Conservation (phyloP, 2,888 invertebrate species). For the Ecliptopera silaceata region DNA sequence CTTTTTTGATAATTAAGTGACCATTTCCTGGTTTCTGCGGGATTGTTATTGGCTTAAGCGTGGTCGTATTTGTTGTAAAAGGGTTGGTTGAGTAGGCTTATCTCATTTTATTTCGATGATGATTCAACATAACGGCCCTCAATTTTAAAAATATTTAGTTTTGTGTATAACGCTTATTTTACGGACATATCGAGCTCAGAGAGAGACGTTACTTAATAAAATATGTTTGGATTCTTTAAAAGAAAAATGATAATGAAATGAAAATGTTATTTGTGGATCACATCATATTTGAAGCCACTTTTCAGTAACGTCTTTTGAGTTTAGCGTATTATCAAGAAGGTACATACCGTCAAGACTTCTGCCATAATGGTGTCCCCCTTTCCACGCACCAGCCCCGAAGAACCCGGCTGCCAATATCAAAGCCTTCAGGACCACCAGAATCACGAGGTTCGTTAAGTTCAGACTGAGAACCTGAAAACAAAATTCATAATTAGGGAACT, state of each 20-base stretch:
- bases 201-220: no score
- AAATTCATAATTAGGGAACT: not conserved
- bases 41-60: conserved; percentile 18
- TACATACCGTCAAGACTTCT: conserved; percentile 82
- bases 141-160: no score
- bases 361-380: conserved; percentile 77
- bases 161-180: no score
- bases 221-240: no score
- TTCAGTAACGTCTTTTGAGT: no score
- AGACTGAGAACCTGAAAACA: conserved; percentile 87
- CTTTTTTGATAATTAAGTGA: conserved; percentile 27
- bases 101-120: not conserved
- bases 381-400: conserved; percentile 88
- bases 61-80: conserved; percentile 15
- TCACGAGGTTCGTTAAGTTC: conserved; percentile 91
- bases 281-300: no score
- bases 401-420: conserved; percentile 92
- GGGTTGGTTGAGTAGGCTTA: conserved; percentile 19
- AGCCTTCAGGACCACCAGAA: conserved; percentile 91
- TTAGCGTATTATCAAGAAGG: not conserved
- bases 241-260: no score
- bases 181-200: no score
- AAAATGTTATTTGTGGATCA: no score
- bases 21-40: no score
- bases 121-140: no score